These are phyloP conservation scores for Hipparchia semele DNA, from an alignment of 2,888 invertebrate genomes.

Conservation along the genomic window DNA sequence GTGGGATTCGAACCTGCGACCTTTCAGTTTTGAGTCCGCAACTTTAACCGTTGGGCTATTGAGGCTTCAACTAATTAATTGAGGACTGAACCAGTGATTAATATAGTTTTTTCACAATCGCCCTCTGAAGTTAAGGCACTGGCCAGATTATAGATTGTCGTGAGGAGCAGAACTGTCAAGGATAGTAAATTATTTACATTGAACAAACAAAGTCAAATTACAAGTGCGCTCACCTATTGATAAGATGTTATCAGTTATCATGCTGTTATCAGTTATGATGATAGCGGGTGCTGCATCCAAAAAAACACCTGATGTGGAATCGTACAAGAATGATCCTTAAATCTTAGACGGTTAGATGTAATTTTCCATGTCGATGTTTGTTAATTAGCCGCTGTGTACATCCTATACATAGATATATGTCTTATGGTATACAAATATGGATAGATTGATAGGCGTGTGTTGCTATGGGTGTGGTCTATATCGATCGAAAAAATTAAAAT, in stretches of 20 bases:
- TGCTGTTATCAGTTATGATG: background rate
- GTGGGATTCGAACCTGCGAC: too few relatives aligned
- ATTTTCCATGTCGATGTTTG: background rate
- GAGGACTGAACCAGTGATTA: too few relatives aligned
- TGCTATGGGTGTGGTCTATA: background rate
- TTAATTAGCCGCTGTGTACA: background rate
- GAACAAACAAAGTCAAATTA: slow-evolving; percentile 26
- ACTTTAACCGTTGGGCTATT: too few relatives aligned
- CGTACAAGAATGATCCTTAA: background rate
- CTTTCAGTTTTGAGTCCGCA: too few relatives aligned
- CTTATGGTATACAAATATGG: background rate
- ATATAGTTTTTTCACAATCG: background rate
- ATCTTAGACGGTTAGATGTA: background rate
- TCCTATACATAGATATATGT: background rate
- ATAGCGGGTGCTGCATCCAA: background rate
- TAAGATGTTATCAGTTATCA: slow-evolving; percentile 4
- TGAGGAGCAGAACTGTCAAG: background rate
- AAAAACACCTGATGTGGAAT: slow-evolving; percentile 1
- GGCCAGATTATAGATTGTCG: background rate
- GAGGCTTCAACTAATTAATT: too few relatives aligned
- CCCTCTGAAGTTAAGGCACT: background rate
- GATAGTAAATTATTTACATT: background rate
- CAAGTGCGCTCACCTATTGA: slow-evolving; percentile 28
- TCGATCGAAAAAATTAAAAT: background rate
- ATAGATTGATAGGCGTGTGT: background rate